A percentile compares a stretch with the other conserved stretches of the same genome.
phyloP scores from a whole-genome alignment of 1,140 invertebrate species.

The Drosophila oshimai region DNA sequence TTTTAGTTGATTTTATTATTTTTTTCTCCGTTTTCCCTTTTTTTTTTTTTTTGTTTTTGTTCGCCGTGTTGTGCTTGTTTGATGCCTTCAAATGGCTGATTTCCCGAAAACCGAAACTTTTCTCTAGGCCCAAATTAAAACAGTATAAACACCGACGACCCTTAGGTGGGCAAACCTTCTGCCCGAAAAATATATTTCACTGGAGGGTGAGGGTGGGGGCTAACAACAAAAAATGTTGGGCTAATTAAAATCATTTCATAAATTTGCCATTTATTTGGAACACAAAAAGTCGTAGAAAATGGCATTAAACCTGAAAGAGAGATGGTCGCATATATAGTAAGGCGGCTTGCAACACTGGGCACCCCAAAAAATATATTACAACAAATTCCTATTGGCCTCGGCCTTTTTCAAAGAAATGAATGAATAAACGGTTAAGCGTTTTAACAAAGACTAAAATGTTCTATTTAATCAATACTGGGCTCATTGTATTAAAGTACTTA shows the following conservation, averaged over 20 bases:
- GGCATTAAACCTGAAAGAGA: neutral
- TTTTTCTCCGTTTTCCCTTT: conserved; percentile 18
- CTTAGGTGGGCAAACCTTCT: neutral
- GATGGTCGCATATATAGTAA: neutral
- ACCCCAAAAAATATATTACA: no score
- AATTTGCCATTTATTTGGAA: conserved; percentile 68
- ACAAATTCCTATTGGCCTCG: no score
- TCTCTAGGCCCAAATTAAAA: conserved; percentile 53
- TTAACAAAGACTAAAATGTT: no score
- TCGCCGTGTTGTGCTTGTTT: conserved; percentile 56
- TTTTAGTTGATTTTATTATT: conserved; percentile 51
- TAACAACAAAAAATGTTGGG: conserved; percentile 22
- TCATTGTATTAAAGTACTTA: no score
- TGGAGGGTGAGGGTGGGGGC: neutral
- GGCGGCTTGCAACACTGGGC: neutral
- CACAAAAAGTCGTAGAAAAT: neutral
- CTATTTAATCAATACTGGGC: no score
- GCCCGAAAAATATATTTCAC: neutral
- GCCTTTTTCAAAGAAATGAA: no score
- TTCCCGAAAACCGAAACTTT: conserved; percentile 51
- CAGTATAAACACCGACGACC: conserved; percentile 21
- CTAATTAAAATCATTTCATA: conserved; percentile 79
- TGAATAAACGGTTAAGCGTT: no score
- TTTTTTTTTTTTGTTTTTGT: conserved; percentile 15
- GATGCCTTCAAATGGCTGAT: conserved; percentile 69